Evolutionary conservation across 2,797 vertebrate genomes (phyloP).

Genomic region (Coracias cyanogaster): DNA sequence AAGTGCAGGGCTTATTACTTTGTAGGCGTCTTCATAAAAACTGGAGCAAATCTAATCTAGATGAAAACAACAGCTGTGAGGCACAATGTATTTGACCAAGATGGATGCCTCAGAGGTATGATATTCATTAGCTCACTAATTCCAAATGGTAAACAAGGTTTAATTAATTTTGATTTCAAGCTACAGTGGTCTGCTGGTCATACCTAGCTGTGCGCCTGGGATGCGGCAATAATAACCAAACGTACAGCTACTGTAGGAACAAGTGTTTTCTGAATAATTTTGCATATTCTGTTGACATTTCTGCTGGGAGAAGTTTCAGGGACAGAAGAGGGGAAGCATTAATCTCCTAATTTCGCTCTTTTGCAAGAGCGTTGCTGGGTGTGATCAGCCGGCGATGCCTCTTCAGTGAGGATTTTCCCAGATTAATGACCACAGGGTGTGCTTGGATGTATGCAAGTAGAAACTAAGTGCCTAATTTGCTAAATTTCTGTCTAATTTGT

Average conservation of each 20-base stretch:
- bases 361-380: background rate
- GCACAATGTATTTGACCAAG: slow-evolving; percentile 65
- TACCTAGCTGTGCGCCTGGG: background rate
- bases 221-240: background rate
- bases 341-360: background rate
- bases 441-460: background rate
- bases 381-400: accelerated
- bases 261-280: background rate
- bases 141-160: slow-evolving; percentile 67
- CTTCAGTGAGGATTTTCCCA: background rate
- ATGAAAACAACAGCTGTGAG: slow-evolving; percentile 69
- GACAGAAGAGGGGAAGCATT: background rate
- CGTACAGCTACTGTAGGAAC: background rate
- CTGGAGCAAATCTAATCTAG: slow-evolving; percentile 48
- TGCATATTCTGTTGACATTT: accelerated
- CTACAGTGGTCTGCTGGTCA: slow-evolving; percentile 1
- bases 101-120: slow-evolving; percentile 66
- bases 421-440: background rate
- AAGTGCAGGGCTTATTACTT: slow-evolving; percentile 56
- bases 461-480: background rate
- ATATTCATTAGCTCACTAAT: slow-evolving; percentile 73
- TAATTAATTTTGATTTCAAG: slow-evolving; percentile 74
- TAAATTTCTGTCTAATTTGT: background rate
- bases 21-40: slow-evolving; percentile 51
- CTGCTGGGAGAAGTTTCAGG: background rate